Base-by-base conservation (phyloP, 2,113 vertebrate genomes). In the Neolamprologus longior region DNA sequence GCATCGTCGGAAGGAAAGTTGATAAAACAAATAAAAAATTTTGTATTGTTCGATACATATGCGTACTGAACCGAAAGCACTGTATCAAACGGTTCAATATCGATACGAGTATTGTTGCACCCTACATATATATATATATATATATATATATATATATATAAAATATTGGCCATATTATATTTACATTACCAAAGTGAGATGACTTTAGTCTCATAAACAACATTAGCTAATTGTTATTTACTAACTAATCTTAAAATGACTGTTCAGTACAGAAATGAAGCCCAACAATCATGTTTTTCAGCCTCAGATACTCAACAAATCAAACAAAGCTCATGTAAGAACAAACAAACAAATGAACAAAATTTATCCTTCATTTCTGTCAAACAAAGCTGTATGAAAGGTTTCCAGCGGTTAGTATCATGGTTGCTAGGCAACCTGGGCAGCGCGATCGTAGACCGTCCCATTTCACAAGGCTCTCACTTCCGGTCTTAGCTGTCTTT, bases 381-480 rank as follows among this genome's bases (percentile, higher is more conserved):
- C 54, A 55, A 26, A 55, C 3, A 55, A 55, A 55, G 12, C 54
- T 26, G 7, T 55, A 3, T 55, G 7, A 55, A 55, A 55, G 12
- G 54, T 55, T 26, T 55, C 54, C 21, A 55, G 54, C 21, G 1
- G 7, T 14, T 57, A 26, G 21, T 57, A 26, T 26, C 54, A 14
- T 57, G 21, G 12, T 57, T 57, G 54, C 54, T 57, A 57, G 54
- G 21, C 12, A 57, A 57, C 12, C 54, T 14, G 4, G 54, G 54
- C 7, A 57, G 54, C 7, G 0, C 54, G 0, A 8, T 13, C 0
- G 7, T 26, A 57, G 24, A 57, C 54, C 12, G 2, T 14, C 54
- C 24, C 54, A 57, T 26, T 57, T 57, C 54, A 26, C 54, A 57
- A 57, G 24, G 7, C 54, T 26, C 54, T 8, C 1, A 26, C 54